A percentile compares a stretch with the other conserved stretches of the same genome.
These are phyloP conservation scores for Oryzias dopingdopingensis DNA, from an alignment of 2,797 vertebrate genomes.

Conservation along the genomic window DNA sequence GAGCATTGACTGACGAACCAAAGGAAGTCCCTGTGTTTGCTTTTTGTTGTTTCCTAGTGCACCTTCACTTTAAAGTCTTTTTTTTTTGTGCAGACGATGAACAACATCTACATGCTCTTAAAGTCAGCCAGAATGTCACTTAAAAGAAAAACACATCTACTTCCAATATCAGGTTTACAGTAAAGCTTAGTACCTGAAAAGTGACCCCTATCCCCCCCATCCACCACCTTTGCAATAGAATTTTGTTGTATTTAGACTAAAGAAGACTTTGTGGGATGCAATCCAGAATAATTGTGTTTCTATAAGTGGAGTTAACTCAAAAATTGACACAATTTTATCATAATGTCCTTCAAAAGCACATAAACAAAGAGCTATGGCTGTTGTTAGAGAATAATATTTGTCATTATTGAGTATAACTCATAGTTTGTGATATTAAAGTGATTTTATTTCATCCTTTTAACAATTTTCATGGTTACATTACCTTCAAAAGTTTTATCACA, in stretches of 20 bases:
- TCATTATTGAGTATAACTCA: background rate
- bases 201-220: no score
- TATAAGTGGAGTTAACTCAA: background rate
- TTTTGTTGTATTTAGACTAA: no score
- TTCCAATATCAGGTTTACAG: background rate
- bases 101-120: slow-evolving; percentile 3
- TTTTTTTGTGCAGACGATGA: slow-evolving; percentile 25
- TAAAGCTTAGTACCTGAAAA: no score
- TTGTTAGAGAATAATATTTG: background rate
- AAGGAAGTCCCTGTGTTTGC: slow-evolving; percentile 22
- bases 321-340: background rate
- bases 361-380: background rate
- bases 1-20: slow-evolving; percentile 32
- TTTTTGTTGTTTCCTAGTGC: slow-evolving; percentile 24
- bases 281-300: background rate
- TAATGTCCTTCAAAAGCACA: background rate
- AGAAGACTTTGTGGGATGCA: no score
- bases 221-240: background rate
- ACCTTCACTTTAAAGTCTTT: slow-evolving; percentile 22
- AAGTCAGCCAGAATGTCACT: slow-evolving; percentile 22
- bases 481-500: no score
- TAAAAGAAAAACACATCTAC: slow-evolving; percentile 8
- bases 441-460: background rate
- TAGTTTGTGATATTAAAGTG: background rate
- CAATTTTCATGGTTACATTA: no score